Base-by-base conservation (phyloP, 2,113 vertebrate species). In the Neolamprologus fasciatus region DNA sequence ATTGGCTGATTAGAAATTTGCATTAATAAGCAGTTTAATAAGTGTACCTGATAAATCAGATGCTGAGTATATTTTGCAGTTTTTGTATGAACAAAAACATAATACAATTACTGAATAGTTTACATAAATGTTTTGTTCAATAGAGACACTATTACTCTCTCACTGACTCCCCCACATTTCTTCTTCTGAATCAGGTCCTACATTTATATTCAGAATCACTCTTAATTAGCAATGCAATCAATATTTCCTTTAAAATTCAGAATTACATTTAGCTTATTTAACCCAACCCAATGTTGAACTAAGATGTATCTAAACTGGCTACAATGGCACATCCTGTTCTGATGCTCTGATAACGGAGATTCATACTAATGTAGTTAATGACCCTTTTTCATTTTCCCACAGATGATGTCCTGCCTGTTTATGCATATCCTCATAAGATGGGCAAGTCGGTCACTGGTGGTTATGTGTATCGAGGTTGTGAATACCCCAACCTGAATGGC, bases 361-460 rank as follows among this genome's bases (percentile, higher is more conserved):
- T 16, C 8, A 16, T 5, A n/a, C 4, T 26, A 23, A 78, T 9
- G 79, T 8, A 8, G 71, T 19, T 80, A 42, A 42, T 51, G 4
- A 28, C 57, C 6, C 45, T 45, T 21, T 26, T 2, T 66, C 17
- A 2, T 26, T 35, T 58, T 17, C 42, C 35, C 42, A 73, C 95
- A 99, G 98, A 97, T 50, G 98, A 99, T 7, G 96, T 98, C 35
- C 97, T 99, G 86, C 98, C 98, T 1, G 98, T 99, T 93, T 99
- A 97, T 0, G 98, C 98, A 0, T 99, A 99, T 88, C 97, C 98
- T 5, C 98, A 99, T 95, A 98, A 97, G 89, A 94, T 98, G 96
- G 98, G 98, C 19, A 99, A 99, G 91, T 99, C 98, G 0, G 98
- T 99, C 79, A 99, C 98, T 0, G 98, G 98, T 26, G 98, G 98